phyloP scores from a whole-genome alignment of 2,113 vertebrate species.

The Natator depressus region DNA sequence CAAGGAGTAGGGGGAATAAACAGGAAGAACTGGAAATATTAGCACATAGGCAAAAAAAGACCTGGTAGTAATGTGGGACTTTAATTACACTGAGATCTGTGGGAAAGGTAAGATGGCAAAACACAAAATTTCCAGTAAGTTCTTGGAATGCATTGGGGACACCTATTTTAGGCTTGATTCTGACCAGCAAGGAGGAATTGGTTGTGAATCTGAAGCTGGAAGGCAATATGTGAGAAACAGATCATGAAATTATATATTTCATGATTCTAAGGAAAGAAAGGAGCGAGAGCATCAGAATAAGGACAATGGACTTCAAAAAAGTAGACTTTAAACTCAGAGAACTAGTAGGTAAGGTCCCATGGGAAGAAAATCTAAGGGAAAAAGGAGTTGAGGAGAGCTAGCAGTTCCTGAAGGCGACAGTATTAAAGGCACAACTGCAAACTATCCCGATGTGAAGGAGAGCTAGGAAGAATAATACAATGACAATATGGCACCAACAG shows the following conservation, averaged over 20 bases:
- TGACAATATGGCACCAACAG: neutral
- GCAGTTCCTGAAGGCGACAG: neutral
- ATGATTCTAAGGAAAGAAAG: neutral
- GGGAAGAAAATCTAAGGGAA: neutral
- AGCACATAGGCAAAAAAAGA: neutral
- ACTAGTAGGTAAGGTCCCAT: neutral
- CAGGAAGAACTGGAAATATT: neutral
- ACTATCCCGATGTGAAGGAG: neutral
- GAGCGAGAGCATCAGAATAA: no score
- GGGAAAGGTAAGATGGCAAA: neutral
- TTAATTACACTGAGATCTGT: neutral
- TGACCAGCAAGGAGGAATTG: neutral
- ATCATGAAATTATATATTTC: neutral
- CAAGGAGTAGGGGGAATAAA: neutral
- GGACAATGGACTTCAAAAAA: no score
- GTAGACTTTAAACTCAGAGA: no score
- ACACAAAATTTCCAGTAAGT: neutral
- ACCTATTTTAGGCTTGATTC: neutral
- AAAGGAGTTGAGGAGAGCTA: neutral
- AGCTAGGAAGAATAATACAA: neutral
- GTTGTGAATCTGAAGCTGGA: neutral
- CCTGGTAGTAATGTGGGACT: neutral
- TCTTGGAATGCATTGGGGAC: no score
- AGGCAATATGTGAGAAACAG: neutral
- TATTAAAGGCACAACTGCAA: neutral